phyloP scores from a whole-genome alignment of 2,888 invertebrate species.

The Sinodicranocentrus sp. region DNA sequence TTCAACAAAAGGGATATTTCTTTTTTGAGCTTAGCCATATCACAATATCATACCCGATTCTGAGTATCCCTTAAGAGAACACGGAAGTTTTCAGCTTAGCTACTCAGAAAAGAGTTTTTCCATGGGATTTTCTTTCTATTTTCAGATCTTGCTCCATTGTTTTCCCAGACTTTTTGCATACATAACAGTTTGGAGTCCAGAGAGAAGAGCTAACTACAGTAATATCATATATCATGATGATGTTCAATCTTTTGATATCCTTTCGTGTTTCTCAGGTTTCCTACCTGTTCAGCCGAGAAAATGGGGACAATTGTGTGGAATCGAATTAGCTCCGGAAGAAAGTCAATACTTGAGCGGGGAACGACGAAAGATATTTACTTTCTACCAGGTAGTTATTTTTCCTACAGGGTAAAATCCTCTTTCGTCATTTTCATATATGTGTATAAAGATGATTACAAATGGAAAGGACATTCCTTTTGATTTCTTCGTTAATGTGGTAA shows the following conservation, averaged over 20 bases:
- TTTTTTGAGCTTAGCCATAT: no score
- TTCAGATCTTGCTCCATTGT: slow-evolving; percentile 1
- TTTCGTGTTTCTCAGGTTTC: no score
- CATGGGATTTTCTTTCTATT: background rate
- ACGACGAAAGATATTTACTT: background rate
- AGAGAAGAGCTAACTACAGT: background rate
- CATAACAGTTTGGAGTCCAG: slow-evolving; percentile 34
- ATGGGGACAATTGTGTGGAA: no score
- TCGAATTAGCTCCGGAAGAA: no score
- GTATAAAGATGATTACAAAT: no score
- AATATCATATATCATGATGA: slow-evolving; percentile 33
- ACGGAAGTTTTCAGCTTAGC: background rate
- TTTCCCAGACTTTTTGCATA: slow-evolving; percentile 34
- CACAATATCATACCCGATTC: no score
- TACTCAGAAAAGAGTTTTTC: background rate
- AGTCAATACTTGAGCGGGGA: no score
- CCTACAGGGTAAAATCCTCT: background rate
- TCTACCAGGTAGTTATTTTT: background rate
- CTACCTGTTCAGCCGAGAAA: background rate
- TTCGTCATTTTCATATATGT: no score
- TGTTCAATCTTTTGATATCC: background rate
- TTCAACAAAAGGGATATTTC: background rate
- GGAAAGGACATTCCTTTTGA: no score
- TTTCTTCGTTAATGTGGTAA: no score
- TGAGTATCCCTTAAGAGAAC: no score